Conservation (phyloP, 2,797 vertebrate species). For the Siniperca scherzeri region DNA sequence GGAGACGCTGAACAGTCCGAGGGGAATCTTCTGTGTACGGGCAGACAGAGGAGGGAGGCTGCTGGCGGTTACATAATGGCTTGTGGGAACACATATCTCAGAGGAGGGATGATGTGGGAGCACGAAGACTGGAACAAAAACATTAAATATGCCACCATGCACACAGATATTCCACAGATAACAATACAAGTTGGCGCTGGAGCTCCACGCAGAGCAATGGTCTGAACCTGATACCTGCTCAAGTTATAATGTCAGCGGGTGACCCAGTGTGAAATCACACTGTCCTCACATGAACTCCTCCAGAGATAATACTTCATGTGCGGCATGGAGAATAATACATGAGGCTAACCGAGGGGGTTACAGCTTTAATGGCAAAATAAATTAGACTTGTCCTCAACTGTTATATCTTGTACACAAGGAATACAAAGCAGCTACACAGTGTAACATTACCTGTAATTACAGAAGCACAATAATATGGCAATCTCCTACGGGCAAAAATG, state of each 20-base stretch:
- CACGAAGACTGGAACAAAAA: slow-evolving; percentile 31
- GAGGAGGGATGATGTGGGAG: slow-evolving; percentile 23
- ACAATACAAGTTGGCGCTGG: background rate
- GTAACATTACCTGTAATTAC: background rate
- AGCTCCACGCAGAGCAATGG: background rate
- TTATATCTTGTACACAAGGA: slow-evolving; percentile 21
- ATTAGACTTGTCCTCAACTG: slow-evolving; percentile 15
- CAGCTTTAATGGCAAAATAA: slow-evolving; percentile 56
- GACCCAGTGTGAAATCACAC: slow-evolving; percentile 5
- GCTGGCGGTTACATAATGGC: slow-evolving; percentile 42
- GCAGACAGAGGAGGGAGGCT: slow-evolving; percentile 5
- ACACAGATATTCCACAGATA: slow-evolving; percentile 14
- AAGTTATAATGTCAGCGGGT: background rate
- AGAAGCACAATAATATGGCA: slow-evolving; percentile 24
- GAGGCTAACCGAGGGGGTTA: background rate
- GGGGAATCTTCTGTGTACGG: background rate
- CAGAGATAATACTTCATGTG: background rate
- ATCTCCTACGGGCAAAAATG: slow-evolving; percentile 8
- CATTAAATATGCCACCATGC: slow-evolving; percentile 28
- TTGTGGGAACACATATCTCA: slow-evolving; percentile 39
- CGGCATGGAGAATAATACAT: background rate
- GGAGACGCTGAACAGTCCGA: background rate
- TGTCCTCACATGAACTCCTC: slow-evolving; percentile 22
- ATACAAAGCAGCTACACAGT: slow-evolving; percentile 24
- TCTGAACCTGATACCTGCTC: slow-evolving; percentile 24